Percentiles rank a stretch among this genome's conserved stretches.
Evolutionary conservation across 2,113 vertebrate species (phyloP).

Genomic region (Saguinus imperator): DNA sequence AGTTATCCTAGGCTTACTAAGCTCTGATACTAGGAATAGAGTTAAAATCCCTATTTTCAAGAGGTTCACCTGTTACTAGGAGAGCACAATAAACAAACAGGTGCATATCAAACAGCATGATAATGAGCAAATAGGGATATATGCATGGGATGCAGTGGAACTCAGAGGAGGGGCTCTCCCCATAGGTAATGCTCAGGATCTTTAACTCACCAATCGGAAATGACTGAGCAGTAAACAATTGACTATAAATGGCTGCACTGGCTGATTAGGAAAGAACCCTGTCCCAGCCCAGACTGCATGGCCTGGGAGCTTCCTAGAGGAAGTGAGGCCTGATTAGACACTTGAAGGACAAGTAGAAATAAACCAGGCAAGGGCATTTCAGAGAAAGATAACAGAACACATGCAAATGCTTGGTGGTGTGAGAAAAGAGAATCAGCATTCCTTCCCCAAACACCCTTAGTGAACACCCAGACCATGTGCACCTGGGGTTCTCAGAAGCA

Average conservation of each 20-base stretch:
- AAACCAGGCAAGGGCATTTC: not conserved
- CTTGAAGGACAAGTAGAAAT: not conserved
- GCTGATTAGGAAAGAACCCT: not conserved
- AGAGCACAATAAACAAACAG: not conserved
- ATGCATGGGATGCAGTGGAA: not conserved
- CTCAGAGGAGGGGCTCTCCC: not conserved
- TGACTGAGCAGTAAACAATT: not conserved
- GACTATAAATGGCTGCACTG: not conserved
- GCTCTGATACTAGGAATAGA: not conserved
- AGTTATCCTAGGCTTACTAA: not conserved
- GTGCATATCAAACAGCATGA: not conserved
- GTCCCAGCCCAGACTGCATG: not conserved
- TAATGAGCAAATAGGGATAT: not conserved
- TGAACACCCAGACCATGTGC: not conserved
- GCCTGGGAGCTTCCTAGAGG: conserved; percentile 29
- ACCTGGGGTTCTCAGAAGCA: not conserved
- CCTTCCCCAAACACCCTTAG: not conserved
- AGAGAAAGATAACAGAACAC: not conserved
- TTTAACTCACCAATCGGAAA: not conserved
- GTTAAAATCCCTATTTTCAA: not conserved
- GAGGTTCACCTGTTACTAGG: not conserved
- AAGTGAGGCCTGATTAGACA: conserved; percentile 34
- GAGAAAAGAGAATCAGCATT: not conserved
- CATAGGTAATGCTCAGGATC: not conserved
- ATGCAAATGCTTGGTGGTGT: not conserved